Evolutionary conservation across 1,140 invertebrate genomes (phyloP), one percentile per base, ranked within the genome.

Genomic region (Ceratina calcarata): DNA sequence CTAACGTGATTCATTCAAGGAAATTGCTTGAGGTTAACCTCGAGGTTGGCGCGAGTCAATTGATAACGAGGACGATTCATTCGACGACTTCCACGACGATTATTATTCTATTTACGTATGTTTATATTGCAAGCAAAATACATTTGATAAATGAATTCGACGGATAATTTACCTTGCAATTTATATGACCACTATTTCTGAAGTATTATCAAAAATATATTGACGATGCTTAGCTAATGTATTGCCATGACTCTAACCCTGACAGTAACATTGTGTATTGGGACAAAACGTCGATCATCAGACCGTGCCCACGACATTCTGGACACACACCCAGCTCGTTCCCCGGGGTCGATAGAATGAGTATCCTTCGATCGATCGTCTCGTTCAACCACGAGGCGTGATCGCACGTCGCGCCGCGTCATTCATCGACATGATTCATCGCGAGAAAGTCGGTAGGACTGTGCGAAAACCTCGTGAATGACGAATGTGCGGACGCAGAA

Each of bases 351-450:
- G 64, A 73, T 27, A 15, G 20, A 16, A 15, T 20, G 6, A 7
- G 15, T n/a, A 45, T 18, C 18, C 61, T 58, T 32, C 60, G 45
- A 27, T 62, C 64, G 68, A 51, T 20, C 58, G 64, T 61, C 65
- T 79, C 70, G 81, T 83, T 75, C 69, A 37, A 0, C 3, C 10
- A 27, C 22, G 58, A 16, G 15, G 27, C 57, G 58, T 16, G 70
- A 67, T 58, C 24, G 37, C 62, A 62, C 74, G 83, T 75, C 74
- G 69, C 55, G 15, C 2, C 22, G 49, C 37, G 37, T 45, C 37
- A 45, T 45, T 53, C 55, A 32, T 7, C 65, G 61, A 62, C 76
- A 37, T 85, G 84, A 86, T 86, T 82, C 83, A 85, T 86, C 80
- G 80, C 83, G 80, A 57, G 83, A 79, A 85, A 82, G 74, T 60